A percentile compares a stretch with the other conserved stretches of the same genome.
phyloP scores from a whole-genome alignment of 2,888 invertebrate species.

The Scaptomyza cyrtandrae region DNA sequence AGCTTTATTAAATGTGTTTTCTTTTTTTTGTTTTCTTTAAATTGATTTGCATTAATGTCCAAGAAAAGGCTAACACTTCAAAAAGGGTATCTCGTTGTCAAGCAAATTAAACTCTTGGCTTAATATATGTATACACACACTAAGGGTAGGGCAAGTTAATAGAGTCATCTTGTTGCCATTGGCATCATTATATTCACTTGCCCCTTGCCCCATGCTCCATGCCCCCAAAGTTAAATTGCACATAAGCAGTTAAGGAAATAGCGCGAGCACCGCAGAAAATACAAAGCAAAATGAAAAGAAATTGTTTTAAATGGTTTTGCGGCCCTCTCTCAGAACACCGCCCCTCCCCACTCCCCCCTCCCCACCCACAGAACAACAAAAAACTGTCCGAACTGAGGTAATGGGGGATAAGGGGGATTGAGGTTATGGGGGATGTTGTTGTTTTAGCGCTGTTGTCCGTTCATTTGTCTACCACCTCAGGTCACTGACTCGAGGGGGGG shows the following conservation, averaged over 20 bases:
- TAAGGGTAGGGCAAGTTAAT: conserved; percentile 21
- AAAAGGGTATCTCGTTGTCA: too few species aligned
- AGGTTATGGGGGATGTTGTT: conserved; percentile 4
- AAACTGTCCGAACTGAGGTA: not conserved
- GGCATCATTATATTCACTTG: conserved; percentile 18
- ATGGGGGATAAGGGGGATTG: not conserved
- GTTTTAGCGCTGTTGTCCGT: conserved; percentile 18
- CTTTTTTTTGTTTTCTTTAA: too few species aligned
- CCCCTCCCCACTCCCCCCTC: not conserved
- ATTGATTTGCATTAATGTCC: too few species aligned
- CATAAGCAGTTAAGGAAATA: conserved; percentile 59
- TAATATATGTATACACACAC: too few species aligned
- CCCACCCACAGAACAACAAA: not conserved
- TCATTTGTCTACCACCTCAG: conserved; percentile 21
- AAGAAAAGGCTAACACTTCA: too few species aligned
- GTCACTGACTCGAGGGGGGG: conserved; percentile 37
- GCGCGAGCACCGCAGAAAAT: conserved; percentile 45
- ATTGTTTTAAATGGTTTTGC: conserved; percentile 54
- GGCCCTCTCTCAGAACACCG: not conserved
- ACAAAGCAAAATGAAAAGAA: conserved; percentile 63
- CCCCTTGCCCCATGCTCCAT: conserved; percentile 1
- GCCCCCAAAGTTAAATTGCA: conserved; percentile 50
- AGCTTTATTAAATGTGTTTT: too few species aligned
- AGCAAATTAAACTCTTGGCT: too few species aligned
- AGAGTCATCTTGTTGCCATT: conserved; percentile 39